A percentile compares a stretch with the other conserved stretches of the same genome.
Conservation (phyloP, 2,888 invertebrate genomes). For the Lampropteryx suffumata region DNA sequence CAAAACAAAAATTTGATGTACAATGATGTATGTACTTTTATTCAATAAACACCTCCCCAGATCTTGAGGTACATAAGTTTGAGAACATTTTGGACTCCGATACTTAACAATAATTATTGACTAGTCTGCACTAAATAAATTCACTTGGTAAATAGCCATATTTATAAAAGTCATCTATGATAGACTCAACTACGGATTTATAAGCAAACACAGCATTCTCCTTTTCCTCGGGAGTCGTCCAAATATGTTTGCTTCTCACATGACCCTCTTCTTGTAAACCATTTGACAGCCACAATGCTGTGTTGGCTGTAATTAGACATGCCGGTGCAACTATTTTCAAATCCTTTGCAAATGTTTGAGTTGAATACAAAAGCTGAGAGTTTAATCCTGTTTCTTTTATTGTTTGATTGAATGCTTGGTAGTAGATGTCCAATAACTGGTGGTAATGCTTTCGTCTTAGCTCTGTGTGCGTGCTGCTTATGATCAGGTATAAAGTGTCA, state of each 20-base stretch:
- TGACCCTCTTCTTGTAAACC: conserved; percentile 72
- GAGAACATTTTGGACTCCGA: too few relatives aligned
- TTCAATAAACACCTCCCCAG: too few relatives aligned
- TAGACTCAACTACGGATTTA: conserved; percentile 50
- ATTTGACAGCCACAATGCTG: conserved; percentile 65
- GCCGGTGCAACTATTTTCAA: conserved; percentile 60
- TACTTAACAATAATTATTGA: too few relatives aligned
- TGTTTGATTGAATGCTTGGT: conserved; percentile 47
- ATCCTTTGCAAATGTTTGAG: conserved; percentile 55
- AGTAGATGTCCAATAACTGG: conserved; percentile 56
- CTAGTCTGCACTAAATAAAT: conserved; percentile 24
- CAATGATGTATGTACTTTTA: too few relatives aligned
- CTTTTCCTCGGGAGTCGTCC: conserved; percentile 50
- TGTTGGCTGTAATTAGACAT: conserved; percentile 67
- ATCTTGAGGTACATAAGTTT: too few relatives aligned
- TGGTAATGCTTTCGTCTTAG: conserved; percentile 48
- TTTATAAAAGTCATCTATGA: conserved; percentile 60
- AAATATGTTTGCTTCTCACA: conserved; percentile 61
- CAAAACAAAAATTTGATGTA: too few relatives aligned
- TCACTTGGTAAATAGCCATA: conserved; percentile 49
- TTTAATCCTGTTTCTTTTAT: conserved; percentile 43
- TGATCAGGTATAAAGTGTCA: conserved; percentile 64
- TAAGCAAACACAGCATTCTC: conserved; percentile 50
- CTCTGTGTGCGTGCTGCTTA: conserved; percentile 55
- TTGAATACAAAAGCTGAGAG: conserved; percentile 48